Evolutionary conservation across 2,888 invertebrate genomes (phyloP).

Genomic region (Tryphoninae sp.): DNA sequence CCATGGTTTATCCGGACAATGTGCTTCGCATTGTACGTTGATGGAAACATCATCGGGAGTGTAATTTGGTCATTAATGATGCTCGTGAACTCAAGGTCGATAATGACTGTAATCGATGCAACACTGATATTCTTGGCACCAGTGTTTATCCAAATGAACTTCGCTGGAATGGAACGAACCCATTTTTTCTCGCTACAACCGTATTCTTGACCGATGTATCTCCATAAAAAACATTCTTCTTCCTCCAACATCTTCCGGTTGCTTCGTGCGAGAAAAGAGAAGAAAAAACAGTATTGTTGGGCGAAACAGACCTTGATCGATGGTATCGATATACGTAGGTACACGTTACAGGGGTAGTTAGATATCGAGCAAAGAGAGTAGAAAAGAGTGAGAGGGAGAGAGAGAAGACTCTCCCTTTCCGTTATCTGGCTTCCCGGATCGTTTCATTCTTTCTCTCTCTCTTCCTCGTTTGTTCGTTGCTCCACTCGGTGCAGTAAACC

Average conservation of each 20-base stretch:
- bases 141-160: neutral
- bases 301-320: slow-evolving; percentile 52
- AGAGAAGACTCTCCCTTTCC: slow-evolving; percentile 37
- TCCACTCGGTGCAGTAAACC: slow-evolving; percentile 49
- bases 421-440: slow-evolving; percentile 48
- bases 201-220: slow-evolving; percentile 5
- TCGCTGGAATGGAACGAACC: neutral
- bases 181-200: neutral
- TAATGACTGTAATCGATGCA: too few relatives aligned
- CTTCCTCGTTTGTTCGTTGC: slow-evolving; percentile 30
- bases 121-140: neutral
- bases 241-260: slow-evolving; percentile 15
- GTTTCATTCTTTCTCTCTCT: slow-evolving; percentile 14
- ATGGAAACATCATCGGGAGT: too few relatives aligned
- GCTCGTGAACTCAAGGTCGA: too few relatives aligned
- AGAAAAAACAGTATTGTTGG: slow-evolving; percentile 45
- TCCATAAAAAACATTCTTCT: slow-evolving; percentile 34
- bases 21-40: neutral
- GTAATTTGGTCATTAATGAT: too few relatives aligned
- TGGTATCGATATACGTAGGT: slow-evolving; percentile 45
- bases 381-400: neutral
- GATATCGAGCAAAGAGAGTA: slow-evolving; percentile 28
- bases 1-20: neutral
- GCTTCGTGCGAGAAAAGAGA: neutral
- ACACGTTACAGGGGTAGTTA: slow-evolving; percentile 15